Evolutionary conservation across 2,113 vertebrate species (phyloP), one percentile per base, ranked within the genome.

Genomic region (Perca fluviatilis): DNA sequence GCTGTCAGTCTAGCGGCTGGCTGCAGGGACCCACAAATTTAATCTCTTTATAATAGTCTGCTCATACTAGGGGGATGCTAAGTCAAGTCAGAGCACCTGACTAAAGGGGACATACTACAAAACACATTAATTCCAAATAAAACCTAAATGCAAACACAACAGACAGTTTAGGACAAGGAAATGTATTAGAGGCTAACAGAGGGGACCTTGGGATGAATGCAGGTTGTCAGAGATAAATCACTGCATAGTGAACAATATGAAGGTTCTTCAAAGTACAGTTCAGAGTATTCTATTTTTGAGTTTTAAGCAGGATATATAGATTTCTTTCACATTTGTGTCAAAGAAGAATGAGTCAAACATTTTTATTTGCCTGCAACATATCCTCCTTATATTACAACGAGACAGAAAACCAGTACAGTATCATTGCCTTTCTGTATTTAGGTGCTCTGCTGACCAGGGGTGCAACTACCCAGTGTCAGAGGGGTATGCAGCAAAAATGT

Each of bases 161-260:
- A 61, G 54, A 79, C 62, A 40, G 33, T 65, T 68, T 50, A 66
- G 72, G 80, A 71, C 74, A 80, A 76, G 75, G 43, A 74, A 43
- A 73, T 80, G 21, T 62, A 73, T 70, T 46, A 13, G 11, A 54
- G 46, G 23, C 43, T 16, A 63, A 63, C 54, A 61, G n/a, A 74
- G 72, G 79, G 85, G 81, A 86, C 69, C 61, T 84, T 80, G 54
- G 64, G 83, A 88, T 83, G 71, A 81, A 82, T 86, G 67, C 54
- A 54, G 54, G 27, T 79, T 87, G 85, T 86, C 67, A 13, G 83
- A 84, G 82, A 80, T 72, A 49, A 76, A 85, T 83, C 60, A 50
- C 84, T 80, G 49, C 69, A 87, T 71, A 64, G 43, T 80, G 27
- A 70, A 53, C 56, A 66, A 62, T 80, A 72, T 67, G 54, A 82